Base-by-base conservation (phyloP, 2,888 invertebrate genomes). In the Mystacides longicornis region DNA sequence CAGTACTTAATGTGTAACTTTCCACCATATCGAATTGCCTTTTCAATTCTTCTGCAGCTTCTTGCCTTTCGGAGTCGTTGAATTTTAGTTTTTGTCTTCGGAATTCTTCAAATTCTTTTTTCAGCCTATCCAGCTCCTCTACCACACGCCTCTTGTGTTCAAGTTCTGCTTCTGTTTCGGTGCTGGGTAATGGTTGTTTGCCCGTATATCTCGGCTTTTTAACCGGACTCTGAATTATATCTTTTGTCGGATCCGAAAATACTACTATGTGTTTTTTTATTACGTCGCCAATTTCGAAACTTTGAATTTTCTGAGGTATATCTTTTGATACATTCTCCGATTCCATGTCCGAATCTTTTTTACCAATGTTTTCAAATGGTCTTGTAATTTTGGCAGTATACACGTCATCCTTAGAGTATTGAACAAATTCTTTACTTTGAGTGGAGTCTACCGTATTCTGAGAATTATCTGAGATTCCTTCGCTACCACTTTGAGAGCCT, bases 1-100 rank as follows among this genome's bases (percentile, higher is more conserved):
- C 18, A 20, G 48, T n/a, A 3, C 51, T 37, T 18, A 51, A 23
- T 5, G 52, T 23, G 23, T 58, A 58, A 37, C 52, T 58, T 47
- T 58, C 58, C 22, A 58, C 58, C 54, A 58, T 58, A 23, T 58
- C 58, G 27, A 58, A 58, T 31, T 58, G 58, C 20, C 55, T 43
- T 42, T 55, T 58, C 49, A 58, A 31, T 50, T 58, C 58, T 49
- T 55, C 55, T 1, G 54, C 52, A 14, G 57, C 57, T 1, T 51
- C 57, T 1, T 48, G 16, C 23, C 49, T 27, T 14, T 46, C 54
- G 5, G 31, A 31, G 18, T 23, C 43, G 21, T 49, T 49, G 23
- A 23, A 27, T 22, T 27, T 54, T n/a, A 54, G 21, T 16, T 45
- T 42, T 21, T 54, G 49, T 14, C 45, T 49, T 22, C 42, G 42